These are phyloP conservation scores for Panonychus citri DNA, from an alignment of 1,140 invertebrate genomes.

Conservation along the genomic window DNA sequence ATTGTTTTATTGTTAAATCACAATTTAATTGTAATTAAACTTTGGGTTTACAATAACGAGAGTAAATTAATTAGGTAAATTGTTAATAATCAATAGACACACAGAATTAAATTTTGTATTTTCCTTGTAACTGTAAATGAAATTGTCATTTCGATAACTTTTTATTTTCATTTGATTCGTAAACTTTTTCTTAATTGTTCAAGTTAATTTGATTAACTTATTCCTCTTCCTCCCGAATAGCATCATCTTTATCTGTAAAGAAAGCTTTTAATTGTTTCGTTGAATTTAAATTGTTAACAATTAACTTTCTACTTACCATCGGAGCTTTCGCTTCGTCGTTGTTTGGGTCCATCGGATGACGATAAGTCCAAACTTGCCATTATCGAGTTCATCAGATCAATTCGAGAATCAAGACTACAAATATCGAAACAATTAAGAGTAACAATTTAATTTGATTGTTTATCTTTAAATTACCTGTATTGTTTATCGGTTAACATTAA, in stretches of 20 bases:
- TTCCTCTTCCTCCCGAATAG: no score
- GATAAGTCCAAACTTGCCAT: constrained; percentile 1
- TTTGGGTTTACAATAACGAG: no score
- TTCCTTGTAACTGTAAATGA: no score
- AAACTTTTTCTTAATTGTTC: no score
- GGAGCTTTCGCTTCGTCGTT: not conserved
- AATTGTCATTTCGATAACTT: no score
- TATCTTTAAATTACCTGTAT: constrained; percentile 25
- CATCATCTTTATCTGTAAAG: not conserved
- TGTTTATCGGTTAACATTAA: constrained; percentile 69
- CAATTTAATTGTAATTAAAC: no score
- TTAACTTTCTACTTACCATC: not conserved
- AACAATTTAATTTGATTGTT: not conserved
- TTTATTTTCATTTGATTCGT: no score
- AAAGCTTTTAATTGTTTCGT: not conserved
- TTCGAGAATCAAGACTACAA: constrained; percentile 54
- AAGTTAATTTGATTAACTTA: no score
- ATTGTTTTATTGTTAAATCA: no score
- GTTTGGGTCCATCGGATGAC: not conserved
- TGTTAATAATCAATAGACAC: no score
- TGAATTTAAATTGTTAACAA: not conserved
- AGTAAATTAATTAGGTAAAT: no score
- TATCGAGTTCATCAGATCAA: constrained; percentile 53
- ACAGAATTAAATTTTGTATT: no score
- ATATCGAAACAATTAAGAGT: not conserved